Conservation (phyloP, 1,140 invertebrate species). For the Drosophila serrata region DNA sequence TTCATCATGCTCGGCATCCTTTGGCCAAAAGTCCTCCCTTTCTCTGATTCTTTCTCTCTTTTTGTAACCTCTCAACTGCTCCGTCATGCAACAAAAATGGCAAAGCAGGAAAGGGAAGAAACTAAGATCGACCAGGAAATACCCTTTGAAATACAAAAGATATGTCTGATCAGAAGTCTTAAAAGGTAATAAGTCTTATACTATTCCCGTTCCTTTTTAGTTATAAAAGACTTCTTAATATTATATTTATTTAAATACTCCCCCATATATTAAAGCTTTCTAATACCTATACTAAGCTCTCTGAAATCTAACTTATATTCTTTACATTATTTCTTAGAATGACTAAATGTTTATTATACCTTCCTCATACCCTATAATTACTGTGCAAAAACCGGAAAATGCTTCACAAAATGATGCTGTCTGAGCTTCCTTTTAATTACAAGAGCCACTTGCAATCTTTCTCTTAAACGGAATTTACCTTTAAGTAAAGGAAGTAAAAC, state of each 20-base stretch:
- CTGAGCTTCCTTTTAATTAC: constrained; percentile 41
- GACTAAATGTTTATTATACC: not conserved
- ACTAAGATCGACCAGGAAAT: not conserved
- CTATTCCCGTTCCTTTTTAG: not conserved
- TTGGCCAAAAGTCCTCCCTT: not conserved
- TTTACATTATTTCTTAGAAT: fast-evolving
- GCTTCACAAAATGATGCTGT: constrained; percentile 13
- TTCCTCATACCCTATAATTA: not conserved
- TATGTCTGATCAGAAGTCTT: too few relatives aligned
- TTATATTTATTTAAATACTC: not conserved
- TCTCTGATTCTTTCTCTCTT: not conserved
- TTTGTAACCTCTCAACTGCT: constrained; percentile 4
- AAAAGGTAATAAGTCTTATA: not conserved
- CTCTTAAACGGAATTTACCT: constrained; percentile 14
- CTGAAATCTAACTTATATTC: not conserved
- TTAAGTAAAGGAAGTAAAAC: constrained; percentile 1
- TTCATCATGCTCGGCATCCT: constrained; percentile 34
- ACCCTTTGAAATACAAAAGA: not conserved
- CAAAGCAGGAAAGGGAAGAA: too few relatives aligned
- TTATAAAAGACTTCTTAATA: not conserved
- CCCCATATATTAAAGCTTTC: too few relatives aligned
- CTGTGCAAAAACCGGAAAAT: constrained; percentile 22
- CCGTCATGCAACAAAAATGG: constrained; percentile 25
- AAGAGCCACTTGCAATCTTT: constrained; percentile 46
- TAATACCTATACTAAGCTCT: not conserved